Evolutionary conservation across 2,113 vertebrate species (phyloP), one percentile per base, ranked within the genome.

Genomic region (Ceuthmochares aereus): DNA sequence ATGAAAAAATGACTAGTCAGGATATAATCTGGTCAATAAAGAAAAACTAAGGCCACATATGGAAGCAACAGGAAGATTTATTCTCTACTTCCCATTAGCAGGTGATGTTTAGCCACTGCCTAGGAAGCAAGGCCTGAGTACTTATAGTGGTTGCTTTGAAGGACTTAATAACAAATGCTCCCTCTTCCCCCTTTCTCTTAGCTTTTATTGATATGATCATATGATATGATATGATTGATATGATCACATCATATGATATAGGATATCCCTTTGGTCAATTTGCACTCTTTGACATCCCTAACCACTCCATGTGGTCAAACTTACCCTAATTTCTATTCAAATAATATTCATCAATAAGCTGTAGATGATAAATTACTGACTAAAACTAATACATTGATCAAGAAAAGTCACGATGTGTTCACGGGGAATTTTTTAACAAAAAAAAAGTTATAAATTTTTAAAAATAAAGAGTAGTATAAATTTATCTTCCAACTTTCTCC

Each of bases 171-270:
- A 10, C 4, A 1, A 43, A 49, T 36, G 26, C 7, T 7, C 17
- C 5, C 21, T 58, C 5, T 52, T 73, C 51, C 36, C 58, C 27
- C 26, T 66, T 78, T 54, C 74, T 78, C 32, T 74, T 74, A 23
- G 60, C 22, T 82, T 59, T 36, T 59, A 10, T 16, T 67, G 22
- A n/a, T n/a, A n/a, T n/a, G n/a, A n/a, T n/a, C n/a, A n/a, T n/a
- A n/a, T n/a, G n/a, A n/a, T n/a, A n/a, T n/a, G n/a, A n/a, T n/a
- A n/a, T n/a, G n/a, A n/a, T n/a, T n/a, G n/a, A n/a, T n/a, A n/a
- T n/a, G n/a, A n/a, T n/a, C 2, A 9, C 0, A 0, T 52, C 32
- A 23, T 20, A 23, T 7, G 12, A 12, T 45, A 59, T 37, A 32
- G 27, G 74, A 37, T 37, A 73, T 21, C 7, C 26, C 27, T 64